These are phyloP conservation scores for Chiridota heheva DNA, from an alignment of 35 echinoderm and acorn worm genomes.

Conservation along the genomic window DNA sequence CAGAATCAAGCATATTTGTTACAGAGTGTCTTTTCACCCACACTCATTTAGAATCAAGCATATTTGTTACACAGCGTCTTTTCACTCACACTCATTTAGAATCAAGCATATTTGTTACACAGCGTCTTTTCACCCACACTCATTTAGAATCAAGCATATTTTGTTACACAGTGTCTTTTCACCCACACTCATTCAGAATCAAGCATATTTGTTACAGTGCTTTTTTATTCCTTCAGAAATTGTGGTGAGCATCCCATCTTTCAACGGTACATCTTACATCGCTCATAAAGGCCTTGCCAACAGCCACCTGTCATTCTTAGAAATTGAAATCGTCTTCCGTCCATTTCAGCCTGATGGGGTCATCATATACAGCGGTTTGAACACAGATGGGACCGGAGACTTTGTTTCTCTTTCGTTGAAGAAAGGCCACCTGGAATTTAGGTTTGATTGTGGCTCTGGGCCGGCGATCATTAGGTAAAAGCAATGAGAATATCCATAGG, in stretches of 20 bases:
- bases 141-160: too few relatives aligned
- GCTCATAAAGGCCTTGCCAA: constrained; percentile 75
- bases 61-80: too few relatives aligned
- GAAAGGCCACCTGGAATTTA: constrained; percentile 74
- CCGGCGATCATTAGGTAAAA: constrained; percentile 83
- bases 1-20: too few relatives aligned
- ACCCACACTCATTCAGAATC: too few relatives aligned
- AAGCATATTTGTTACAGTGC: too few relatives aligned
- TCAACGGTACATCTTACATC: constrained; percentile 85
- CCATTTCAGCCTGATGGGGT: constrained; percentile 66
- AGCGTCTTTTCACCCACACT: too few relatives aligned
- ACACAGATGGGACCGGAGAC: constrained; percentile 74
- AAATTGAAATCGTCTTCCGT: constrained; percentile 83
- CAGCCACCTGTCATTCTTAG: constrained; percentile 85
- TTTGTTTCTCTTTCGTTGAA: constrained; percentile 77
- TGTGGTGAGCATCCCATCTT: constrained; percentile 86
- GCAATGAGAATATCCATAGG: neutral
- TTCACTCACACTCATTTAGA: too few relatives aligned
- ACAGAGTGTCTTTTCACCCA: too few relatives aligned
- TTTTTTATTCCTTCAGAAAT: constrained; percentile 55
- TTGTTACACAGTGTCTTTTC: too few relatives aligned
- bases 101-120: too few relatives aligned
- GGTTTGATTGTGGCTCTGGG: constrained; percentile 96
- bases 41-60: too few relatives aligned
- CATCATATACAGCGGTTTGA: constrained; percentile 78